Conservation (phyloP, 1,140 invertebrate genomes). For the Anagrus nilaparvatae region DNA sequence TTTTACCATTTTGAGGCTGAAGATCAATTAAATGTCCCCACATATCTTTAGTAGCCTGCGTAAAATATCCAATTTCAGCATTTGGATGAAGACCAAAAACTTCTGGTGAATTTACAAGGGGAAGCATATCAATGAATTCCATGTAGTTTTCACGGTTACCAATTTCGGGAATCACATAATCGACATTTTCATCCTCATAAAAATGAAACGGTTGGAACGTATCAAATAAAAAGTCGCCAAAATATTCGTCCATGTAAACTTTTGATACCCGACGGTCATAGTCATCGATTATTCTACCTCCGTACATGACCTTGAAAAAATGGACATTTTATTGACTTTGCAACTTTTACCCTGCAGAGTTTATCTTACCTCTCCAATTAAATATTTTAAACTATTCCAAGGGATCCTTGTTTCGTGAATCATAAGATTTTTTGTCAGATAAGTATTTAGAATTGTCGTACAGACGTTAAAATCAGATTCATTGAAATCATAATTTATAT, state of each 20-base stretch:
- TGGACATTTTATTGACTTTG: neutral
- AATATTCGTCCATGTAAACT: conserved; percentile 87
- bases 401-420: conserved; percentile 56
- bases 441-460: conserved; percentile 70
- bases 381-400: conserved; percentile 82
- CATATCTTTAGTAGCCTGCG: conserved; percentile 70
- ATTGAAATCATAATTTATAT: conserved; percentile 86
- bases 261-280: conserved; percentile 76
- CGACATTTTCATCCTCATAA: conserved; percentile 61
- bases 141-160: conserved; percentile 62
- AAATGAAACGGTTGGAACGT: conserved; percentile 83
- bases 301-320: conserved; percentile 72
- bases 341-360: too few species aligned
- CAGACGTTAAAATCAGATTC: conserved; percentile 85
- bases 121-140: conserved; percentile 58
- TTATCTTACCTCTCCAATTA: conserved; percentile 70
- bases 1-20: conserved; percentile 72
- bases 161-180: conserved; percentile 67
- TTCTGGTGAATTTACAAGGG: conserved; percentile 67
- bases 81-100: conserved; percentile 87
- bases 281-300: conserved; percentile 79
- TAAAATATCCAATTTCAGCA: conserved; percentile 87
- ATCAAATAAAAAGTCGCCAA: conserved; percentile 87
- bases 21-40: conserved; percentile 75
- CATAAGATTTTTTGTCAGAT: conserved; percentile 58